Conservation (phyloP, 2,888 invertebrate genomes). For the Napeogenes sylphis region DNA sequence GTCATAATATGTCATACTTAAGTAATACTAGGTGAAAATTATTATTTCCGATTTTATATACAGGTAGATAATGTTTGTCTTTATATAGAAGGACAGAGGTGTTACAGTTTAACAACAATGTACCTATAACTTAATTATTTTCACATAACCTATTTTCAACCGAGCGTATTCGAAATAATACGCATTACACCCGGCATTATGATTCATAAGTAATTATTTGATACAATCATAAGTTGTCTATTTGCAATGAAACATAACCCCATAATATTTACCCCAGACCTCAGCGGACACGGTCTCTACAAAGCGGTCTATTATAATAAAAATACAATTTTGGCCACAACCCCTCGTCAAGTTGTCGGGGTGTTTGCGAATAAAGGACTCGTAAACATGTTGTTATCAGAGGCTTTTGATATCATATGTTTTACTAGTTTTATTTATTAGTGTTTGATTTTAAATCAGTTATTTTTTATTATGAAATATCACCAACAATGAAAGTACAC, state of each 20-base stretch:
- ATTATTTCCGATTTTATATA: constrained; percentile 34
- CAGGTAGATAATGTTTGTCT: no score
- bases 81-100: no score
- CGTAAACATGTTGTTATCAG: constrained; percentile 46
- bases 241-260: constrained; percentile 51
- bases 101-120: no score
- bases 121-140: no score
- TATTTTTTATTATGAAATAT: no score
- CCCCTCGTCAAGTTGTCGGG: constrained; percentile 60
- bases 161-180: no score
- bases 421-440: constrained; percentile 8
- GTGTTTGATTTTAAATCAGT: neutral
- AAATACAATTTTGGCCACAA: constrained; percentile 76
- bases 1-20: constrained; percentile 61
- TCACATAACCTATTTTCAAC: no score
- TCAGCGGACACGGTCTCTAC: constrained; percentile 53
- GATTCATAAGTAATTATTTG: constrained; percentile 56
- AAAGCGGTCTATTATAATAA: constrained; percentile 74
- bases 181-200: constrained; percentile 24
- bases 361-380: constrained; percentile 69
- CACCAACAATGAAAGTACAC: neutral
- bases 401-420: constrained; percentile 25
- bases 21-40: constrained; percentile 54
- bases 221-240: constrained; percentile 44
- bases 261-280: constrained; percentile 69